These are phyloP conservation scores for Heliconius aoede DNA, from an alignment of 2,888 invertebrate species.

Conservation along the genomic window DNA sequence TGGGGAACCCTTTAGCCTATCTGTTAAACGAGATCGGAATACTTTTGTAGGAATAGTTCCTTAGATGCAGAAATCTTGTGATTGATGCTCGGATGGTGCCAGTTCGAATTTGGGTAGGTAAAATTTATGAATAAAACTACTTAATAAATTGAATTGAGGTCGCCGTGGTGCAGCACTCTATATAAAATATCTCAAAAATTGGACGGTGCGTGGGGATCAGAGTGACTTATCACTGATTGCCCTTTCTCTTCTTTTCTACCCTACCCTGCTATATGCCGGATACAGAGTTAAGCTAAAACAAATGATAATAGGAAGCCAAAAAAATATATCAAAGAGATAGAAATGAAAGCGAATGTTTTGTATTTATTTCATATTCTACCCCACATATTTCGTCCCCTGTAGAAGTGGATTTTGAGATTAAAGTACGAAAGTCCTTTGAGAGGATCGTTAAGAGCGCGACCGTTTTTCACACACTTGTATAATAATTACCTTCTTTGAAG, in stretches of 20 bases:
- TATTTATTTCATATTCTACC: constrained; percentile 6
- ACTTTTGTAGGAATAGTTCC: constrained; percentile 8
- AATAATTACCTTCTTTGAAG: constrained; percentile 32
- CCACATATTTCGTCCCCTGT: constrained; percentile 8
- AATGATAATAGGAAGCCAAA: background rate
- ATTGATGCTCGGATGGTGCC: background rate
- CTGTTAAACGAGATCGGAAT: constrained; percentile 21
- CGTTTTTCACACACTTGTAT: constrained; percentile 26
- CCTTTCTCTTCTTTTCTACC: no score
- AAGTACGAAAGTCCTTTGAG: constrained; percentile 21
- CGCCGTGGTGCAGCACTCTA: no score
- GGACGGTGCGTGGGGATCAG: no score
- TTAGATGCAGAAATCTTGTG: no score
- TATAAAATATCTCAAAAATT: no score
- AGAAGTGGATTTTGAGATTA: constrained; percentile 6
- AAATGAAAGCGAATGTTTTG: background rate
- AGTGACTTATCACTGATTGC: no score
- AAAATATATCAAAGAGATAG: background rate
- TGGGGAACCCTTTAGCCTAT: constrained; percentile 36
- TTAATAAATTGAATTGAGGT: no score
- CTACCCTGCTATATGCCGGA: no score
- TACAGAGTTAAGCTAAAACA: no score
- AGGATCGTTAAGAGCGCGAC: constrained; percentile 17
- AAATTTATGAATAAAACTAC: no score
- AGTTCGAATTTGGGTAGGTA: background rate